Conservation (phyloP, 2,113 vertebrate genomes). For the Butorides virescens region DNA sequence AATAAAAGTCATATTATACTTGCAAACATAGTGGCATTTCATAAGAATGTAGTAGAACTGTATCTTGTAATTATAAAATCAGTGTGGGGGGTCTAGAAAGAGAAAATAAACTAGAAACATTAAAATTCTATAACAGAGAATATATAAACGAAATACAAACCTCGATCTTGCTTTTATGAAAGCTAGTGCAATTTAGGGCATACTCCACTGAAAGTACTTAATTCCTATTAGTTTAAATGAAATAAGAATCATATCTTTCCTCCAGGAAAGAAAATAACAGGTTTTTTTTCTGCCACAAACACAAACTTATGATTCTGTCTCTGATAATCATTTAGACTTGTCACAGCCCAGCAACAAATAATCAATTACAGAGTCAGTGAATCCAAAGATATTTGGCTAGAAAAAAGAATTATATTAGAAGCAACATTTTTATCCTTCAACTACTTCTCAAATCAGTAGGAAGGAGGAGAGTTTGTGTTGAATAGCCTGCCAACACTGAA, state of each 20-base stretch:
- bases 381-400: background rate
- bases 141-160: background rate
- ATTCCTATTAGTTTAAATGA: background rate
- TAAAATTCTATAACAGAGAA: background rate
- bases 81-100: background rate
- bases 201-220: background rate
- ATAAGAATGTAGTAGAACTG: background rate
- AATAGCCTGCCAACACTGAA: background rate
- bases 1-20: background rate
- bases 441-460: background rate
- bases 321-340: background rate
- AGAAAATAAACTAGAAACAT: background rate
- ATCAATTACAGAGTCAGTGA: background rate
- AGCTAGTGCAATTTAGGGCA: background rate
- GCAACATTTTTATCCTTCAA: background rate
- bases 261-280: background rate
- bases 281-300: background rate
- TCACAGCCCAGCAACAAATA: background rate
- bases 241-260: background rate
- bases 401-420: background rate
- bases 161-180: background rate
- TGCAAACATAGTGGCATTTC: background rate
- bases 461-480: background rate
- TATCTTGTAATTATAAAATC: background rate
- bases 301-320: background rate